phyloP scores from a whole-genome alignment of 1,140 invertebrate genomes.

The Meloidogyne hapla region DNA sequence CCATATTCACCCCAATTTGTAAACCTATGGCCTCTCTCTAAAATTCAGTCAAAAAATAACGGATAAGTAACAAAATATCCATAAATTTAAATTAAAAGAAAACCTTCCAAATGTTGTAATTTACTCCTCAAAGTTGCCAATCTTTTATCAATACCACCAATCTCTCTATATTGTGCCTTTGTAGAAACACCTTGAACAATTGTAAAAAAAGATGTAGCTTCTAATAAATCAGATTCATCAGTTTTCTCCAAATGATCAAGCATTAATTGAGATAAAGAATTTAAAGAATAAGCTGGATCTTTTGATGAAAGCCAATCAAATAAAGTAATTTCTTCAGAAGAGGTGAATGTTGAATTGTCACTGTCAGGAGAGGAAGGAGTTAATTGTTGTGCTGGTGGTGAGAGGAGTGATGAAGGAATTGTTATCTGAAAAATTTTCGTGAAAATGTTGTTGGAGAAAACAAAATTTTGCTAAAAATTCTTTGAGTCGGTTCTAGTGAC shows the following conservation, averaged over 20 bases:
- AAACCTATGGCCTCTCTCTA: too few species aligned
- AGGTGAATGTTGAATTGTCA: not conserved
- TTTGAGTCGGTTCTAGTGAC: too few species aligned
- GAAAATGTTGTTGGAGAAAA: too few species aligned
- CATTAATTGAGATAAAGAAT: constrained; percentile 42
- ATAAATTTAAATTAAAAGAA: not conserved
- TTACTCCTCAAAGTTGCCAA: constrained; percentile 35
- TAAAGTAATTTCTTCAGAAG: constrained; percentile 42
- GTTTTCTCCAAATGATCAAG: constrained; percentile 38
- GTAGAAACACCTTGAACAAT: constrained; percentile 37
- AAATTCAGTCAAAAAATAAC: not conserved
- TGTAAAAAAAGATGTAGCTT: constrained; percentile 29
- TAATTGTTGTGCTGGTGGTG: not conserved
- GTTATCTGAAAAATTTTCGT: too few species aligned
- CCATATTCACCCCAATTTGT: too few species aligned
- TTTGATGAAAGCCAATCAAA: constrained; percentile 51
- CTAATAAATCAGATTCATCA: constrained; percentile 33
- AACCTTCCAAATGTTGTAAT: constrained; percentile 36
- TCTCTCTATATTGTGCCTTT: constrained; percentile 43
- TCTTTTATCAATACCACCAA: constrained; percentile 46
- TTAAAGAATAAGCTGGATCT: constrained; percentile 45
- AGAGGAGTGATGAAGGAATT: constrained; percentile 30
- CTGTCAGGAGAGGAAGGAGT: not conserved
- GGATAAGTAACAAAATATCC: not conserved
- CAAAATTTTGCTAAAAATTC: too few species aligned